Conservation (phyloP, 1,140 invertebrate genomes). For the Ptiloglossa arizonensis region DNA sequence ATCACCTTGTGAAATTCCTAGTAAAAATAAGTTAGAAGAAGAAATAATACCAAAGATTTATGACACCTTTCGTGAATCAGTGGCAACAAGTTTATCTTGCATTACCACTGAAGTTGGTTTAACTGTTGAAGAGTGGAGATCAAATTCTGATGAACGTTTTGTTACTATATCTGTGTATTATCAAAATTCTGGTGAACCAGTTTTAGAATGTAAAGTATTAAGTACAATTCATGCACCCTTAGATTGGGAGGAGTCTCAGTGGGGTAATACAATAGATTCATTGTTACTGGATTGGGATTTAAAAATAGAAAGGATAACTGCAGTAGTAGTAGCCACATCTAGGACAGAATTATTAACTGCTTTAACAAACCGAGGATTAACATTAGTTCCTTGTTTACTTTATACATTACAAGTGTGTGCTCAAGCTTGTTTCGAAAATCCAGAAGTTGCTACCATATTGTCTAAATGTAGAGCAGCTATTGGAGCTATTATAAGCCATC, state of each 20-base stretch:
- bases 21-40: conserved; percentile 81
- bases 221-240: conserved; percentile 73
- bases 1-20: conserved; percentile 82
- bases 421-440: conserved; percentile 79
- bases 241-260: conserved; percentile 77
- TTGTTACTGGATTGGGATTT: conserved; percentile 80
- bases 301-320: conserved; percentile 79
- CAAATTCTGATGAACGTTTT: conserved; percentile 78
- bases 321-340: conserved; percentile 78
- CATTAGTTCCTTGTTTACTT: conserved; percentile 81
- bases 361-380: conserved; percentile 72
- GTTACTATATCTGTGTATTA: conserved; percentile 81
- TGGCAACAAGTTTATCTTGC: conserved; percentile 70
- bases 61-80: conserved; percentile 77
- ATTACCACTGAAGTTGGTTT: conserved; percentile 77
- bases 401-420: conserved; percentile 81
- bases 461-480: conserved; percentile 79
- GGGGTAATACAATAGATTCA: conserved; percentile 75
- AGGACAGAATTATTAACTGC: conserved; percentile 75
- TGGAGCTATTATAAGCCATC: conserved; percentile 76
- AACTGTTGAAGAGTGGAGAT: conserved; percentile 82
- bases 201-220: conserved; percentile 76
- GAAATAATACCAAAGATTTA: conserved; percentile 82
- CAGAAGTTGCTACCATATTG: conserved; percentile 75
- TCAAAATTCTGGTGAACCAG: conserved; percentile 74